phyloP scores from a whole-genome alignment of 2,888 invertebrate genomes.

The Conomelus anceps region DNA sequence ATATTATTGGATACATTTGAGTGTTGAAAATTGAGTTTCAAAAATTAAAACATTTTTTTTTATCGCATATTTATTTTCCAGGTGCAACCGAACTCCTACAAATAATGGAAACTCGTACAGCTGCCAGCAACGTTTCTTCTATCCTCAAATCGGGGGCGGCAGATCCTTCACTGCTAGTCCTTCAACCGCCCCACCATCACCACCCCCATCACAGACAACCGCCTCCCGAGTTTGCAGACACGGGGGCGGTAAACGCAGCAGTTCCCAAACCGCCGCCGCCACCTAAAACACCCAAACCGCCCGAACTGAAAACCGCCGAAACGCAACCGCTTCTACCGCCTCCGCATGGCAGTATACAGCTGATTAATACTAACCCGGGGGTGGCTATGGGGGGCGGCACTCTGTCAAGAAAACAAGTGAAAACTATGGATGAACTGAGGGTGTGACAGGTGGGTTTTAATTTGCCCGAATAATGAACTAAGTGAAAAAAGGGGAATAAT shows the following conservation, averaged over 20 bases:
- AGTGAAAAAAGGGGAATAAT: not conserved
- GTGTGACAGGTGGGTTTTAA: conserved; percentile 58
- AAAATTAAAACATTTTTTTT: too few relatives aligned
- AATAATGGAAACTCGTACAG: conserved; percentile 34
- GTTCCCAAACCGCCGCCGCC: conserved; percentile 34
- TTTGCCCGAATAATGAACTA: not conserved
- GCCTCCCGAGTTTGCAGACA: conserved; percentile 26
- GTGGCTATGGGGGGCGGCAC: conserved; percentile 44
- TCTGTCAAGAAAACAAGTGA: conserved; percentile 62
- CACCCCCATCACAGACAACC: conserved; percentile 26
- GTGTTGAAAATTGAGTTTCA: too few relatives aligned
- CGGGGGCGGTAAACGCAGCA: conserved; percentile 27
- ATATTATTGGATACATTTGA: too few relatives aligned
- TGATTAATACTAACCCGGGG: conserved; percentile 22
- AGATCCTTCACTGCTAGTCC: conserved; percentile 19
- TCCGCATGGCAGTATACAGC: conserved; percentile 25
- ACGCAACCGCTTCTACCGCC: conserved; percentile 48
- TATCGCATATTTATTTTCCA: conserved; percentile 26
- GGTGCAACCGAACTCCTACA: conserved; percentile 35
- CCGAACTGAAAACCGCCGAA: conserved; percentile 40
- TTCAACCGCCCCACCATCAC: conserved; percentile 19
- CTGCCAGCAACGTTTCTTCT: conserved; percentile 21
- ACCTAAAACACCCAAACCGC: conserved; percentile 45
- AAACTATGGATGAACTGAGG: conserved; percentile 77
- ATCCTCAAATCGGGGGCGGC: conserved; percentile 25